These are phyloP conservation scores for Belgica antarctica DNA, from an alignment of 2,888 invertebrate species.

Conservation along the genomic window DNA sequence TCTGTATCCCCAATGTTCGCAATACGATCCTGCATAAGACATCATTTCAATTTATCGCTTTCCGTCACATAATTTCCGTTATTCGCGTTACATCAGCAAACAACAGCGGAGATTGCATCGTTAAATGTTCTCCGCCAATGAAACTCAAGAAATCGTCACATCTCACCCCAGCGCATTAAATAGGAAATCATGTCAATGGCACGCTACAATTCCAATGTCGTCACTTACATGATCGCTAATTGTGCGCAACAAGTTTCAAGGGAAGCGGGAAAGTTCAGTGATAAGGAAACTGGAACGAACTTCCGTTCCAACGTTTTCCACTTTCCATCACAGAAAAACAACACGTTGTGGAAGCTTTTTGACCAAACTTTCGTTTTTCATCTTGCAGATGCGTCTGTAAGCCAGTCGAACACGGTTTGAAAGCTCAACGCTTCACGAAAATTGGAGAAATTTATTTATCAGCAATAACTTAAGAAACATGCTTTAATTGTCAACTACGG, in stretches of 20 bases:
- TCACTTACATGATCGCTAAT: neutral
- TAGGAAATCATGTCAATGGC: slow-evolving; percentile 12
- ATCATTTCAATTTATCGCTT: too few species aligned
- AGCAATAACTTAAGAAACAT: slow-evolving; percentile 33
- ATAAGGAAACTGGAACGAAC: neutral
- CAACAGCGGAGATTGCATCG: too few species aligned
- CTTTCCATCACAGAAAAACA: neutral
- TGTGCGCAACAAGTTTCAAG: slow-evolving; percentile 25
- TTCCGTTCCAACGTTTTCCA: neutral
- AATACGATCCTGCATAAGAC: too few species aligned
- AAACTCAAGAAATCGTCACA: neutral
- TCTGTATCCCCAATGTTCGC: too few species aligned
- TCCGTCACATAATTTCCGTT: too few species aligned
- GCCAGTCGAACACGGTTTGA: neutral
- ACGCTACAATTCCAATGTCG: neutral
- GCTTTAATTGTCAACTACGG: slow-evolving; percentile 39
- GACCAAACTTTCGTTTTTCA: neutral
- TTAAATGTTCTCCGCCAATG: neutral
- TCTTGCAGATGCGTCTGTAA: slow-evolving; percentile 4
- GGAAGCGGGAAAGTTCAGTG: neutral
- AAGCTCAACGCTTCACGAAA: too few species aligned
- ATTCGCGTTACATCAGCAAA: too few species aligned
- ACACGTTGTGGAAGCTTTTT: neutral
- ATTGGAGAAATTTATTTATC: slow-evolving; percentile 36
- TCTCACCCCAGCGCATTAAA: neutral